Base-by-base conservation (phyloP, 2,888 invertebrate genomes). In the Petrolisthes manimaculis region DNA sequence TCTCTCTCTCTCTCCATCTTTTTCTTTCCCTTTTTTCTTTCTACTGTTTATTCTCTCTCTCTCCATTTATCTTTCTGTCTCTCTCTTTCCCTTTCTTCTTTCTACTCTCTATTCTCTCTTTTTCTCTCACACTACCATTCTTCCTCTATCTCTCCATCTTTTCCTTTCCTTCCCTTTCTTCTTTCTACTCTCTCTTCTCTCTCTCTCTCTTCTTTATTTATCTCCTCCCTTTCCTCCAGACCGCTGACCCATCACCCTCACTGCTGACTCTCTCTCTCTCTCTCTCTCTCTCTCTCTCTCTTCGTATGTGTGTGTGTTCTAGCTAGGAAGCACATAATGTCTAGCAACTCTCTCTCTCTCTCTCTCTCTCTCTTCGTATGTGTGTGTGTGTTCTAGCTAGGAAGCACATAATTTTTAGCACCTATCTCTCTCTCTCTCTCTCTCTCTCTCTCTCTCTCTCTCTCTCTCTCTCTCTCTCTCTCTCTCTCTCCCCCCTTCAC, bases 1-100 rank as follows among this genome's bases (percentile, higher is more conserved):
- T n/a, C 80, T 80, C 14, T 55, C 12, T n/a, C 80, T 80, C 53
- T n/a, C n/a, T 55, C 80, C 51, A 14, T 55, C 82, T 82, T n/a
- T 51, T 67, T 9, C n/a, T 67, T 4, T 51, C 69, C 67, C 67
- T 56, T 61, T 24, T 56, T 61, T 24, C 37, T 24, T 55, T 54
- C 81, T 24, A 5, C 67, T 67, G 12, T 67, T 12, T 21, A 12
- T 61, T 82, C 61, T 24, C 69, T 69, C 67, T 82, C 83, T 53
- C 54, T 18, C 37, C 37, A 14, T 55, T 51, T 12, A 9, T 24
- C 53, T 8, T 53, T n/a, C 80, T 80, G 14, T 24, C 37, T 24
- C 78, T 77, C 78, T 24, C 37, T 24, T 21, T 77, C 78, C 21
- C 37, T 24, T 21, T 77, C 83, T 54, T 14, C 12, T 69, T 24